phyloP scores from a whole-genome alignment of 2,888 invertebrate species.

The Heliconius sara region DNA sequence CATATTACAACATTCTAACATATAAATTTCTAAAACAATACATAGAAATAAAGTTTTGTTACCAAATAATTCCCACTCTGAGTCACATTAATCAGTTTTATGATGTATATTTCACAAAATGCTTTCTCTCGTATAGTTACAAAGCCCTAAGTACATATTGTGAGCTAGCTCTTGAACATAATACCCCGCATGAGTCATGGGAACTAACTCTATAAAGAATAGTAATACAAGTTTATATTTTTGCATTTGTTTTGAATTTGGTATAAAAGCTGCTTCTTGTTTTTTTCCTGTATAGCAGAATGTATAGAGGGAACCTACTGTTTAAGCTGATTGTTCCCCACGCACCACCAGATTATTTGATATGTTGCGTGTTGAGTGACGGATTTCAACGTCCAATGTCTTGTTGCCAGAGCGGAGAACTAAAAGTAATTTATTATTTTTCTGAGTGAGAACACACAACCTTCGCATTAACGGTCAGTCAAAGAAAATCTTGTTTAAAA shows the following conservation, averaged over 20 bases:
- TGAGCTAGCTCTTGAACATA: constrained; percentile 14
- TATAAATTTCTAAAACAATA: constrained; percentile 14
- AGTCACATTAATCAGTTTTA: constrained; percentile 28
- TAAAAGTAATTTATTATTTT: too few relatives aligned
- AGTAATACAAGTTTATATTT: background rate
- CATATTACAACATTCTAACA: background rate
- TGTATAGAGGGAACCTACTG: background rate
- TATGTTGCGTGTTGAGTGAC: too few relatives aligned
- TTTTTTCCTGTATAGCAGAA: background rate
- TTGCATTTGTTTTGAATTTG: background rate
- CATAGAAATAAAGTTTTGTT: background rate
- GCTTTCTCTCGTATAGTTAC: constrained; percentile 25
- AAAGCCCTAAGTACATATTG: constrained; percentile 25
- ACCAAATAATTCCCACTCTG: constrained; percentile 10
- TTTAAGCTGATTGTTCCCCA: background rate
- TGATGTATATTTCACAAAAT: constrained; percentile 30
- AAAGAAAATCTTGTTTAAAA: too few relatives aligned
- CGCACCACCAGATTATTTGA: background rate
- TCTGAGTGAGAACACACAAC: too few relatives aligned
- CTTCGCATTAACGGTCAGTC: too few relatives aligned
- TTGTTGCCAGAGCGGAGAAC: too few relatives aligned
- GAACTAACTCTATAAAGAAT: constrained; percentile 20
- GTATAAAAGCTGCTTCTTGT: background rate
- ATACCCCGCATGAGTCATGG: constrained; percentile 20
- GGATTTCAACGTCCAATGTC: too few relatives aligned